Base-by-base conservation (phyloP, 2,888 invertebrate genomes). In the Melinopterus prodromus region DNA sequence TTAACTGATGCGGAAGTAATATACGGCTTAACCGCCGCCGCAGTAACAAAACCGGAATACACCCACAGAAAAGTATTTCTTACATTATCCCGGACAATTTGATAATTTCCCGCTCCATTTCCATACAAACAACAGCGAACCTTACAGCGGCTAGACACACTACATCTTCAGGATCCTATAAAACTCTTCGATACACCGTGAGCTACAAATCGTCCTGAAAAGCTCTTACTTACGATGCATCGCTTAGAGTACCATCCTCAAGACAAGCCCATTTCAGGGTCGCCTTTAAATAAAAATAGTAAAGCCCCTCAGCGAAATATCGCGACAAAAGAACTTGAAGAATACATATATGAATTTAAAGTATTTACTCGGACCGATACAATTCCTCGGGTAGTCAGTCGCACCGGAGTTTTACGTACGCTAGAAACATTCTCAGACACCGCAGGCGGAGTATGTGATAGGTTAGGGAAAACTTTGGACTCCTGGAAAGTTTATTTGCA, bases 401-500 rank as follows among this genome's bases (percentile, higher is more conserved):
- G 53, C 53, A 12, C 26, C 7, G 53, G 53, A 53, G 53, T 53
- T 53, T 53, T 53, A 53, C 53, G 53, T 53, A 53, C 53, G 53
- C 53, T 7, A 53, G 53, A 53, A 53, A 53, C 53, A 12, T 53
- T 53, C 12, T 53, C 12, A 7, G 53, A 53, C 9, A 12, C 53
- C 53, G 53, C 3, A 53, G 53, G 53, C 53, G 53, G 9, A 2
- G 53, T 53, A 53, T 53, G 53, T 12, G 53, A 53, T 53, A 53
- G 53, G 53, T 53, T 53, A 53, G 53, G 53, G 53, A 53, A 53
- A 53, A 53, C 9, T 53, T 53, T 53, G 53, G 53, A 53, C 74
- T 74, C 37, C 35, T 37, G n/a, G n/a, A 77, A 79, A 77, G 16
- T 69, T 81, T 84, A 76, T 81, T 86, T 86, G 70, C 87, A 96